A percentile compares a stretch with the other conserved stretches of the same genome.
phyloP scores from a whole-genome alignment of 2,113 vertebrate genomes.

The Terrapene triunguis region DNA sequence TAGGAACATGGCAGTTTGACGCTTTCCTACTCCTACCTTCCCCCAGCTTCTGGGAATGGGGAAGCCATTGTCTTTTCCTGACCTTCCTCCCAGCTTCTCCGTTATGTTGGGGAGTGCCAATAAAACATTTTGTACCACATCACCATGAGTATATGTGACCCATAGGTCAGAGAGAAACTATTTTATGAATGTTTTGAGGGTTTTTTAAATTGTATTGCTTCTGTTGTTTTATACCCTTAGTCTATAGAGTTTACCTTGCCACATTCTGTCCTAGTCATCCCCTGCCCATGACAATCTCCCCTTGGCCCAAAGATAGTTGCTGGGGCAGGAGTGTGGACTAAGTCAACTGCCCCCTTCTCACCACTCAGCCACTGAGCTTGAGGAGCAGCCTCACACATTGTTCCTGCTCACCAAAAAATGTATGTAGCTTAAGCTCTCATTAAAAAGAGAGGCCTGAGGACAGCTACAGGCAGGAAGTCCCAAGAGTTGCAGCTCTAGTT shows the following conservation, averaged over 20 bases:
- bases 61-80: not conserved
- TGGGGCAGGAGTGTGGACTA: not conserved
- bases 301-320: fast-evolving
- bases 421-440: not conserved
- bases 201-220: not conserved
- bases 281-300: not conserved
- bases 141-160: not conserved
- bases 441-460: not conserved
- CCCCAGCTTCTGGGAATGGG: not conserved
- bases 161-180: not conserved
- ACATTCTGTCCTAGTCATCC: not conserved
- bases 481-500: not conserved
- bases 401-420: not conserved
- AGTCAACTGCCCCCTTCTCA: not conserved
- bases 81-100: not conserved
- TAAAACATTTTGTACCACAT: not conserved
- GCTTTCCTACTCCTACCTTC: not conserved
- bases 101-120: not conserved
- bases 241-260: not conserved
- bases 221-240: not conserved
- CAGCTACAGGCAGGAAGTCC: not conserved
- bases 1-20: not conserved
- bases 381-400: not conserved
- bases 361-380: not conserved
- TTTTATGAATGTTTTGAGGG: not conserved